Base-by-base conservation (phyloP, 2,113 vertebrate species). In the Pleuronectes platessa region DNA sequence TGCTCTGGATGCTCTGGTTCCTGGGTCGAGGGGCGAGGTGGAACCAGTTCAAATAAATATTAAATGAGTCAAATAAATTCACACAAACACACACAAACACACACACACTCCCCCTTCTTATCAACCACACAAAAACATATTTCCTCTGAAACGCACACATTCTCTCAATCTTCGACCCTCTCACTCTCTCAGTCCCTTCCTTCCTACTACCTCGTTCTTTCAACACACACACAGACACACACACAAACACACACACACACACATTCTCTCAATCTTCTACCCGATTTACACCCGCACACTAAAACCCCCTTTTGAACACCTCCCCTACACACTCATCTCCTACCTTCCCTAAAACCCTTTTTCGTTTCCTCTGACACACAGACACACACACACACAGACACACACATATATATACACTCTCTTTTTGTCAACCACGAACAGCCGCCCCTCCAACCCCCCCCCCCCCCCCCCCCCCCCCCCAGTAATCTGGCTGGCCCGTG, bases 401-500 rank as follows among this genome's bases (percentile, higher is more conserved):
- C 77, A 26, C 56, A 56, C 68, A 74, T 67, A 81, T 74, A 23
- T 21, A 56, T 11, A 56, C 6, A 5, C 71, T 76, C 76, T 89
- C 89, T 90, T 91, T 92, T 92, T 92, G 90, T 90, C 89, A 90
- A 81, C 85, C 86, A 76, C 80, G 76, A 61, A 24, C 72, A 55
- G 61, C 42, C 65, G 61, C 67, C 40, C 65, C 24, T 24, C 53
- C 63, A 18, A 18, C 15, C 5, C 18, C 59, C 18, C 77, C 13
- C 70, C 17, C 55, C 42, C 61, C 60, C 27, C 27, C 31, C 31
- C 1, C 31, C 31, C 1, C 86, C 81, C 56, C 83, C 68, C 88
- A 90, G 91, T 93, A 93, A 93, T 93, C 92, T 93, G 90, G 86
- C 92, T 89, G 91, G 89, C 89, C 90, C 89, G 82, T 92, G 91